Evolutionary conservation across 2,797 vertebrate species (phyloP), one percentile per base, ranked within the genome.

Genomic region (Eurystomus glaucurus): DNA sequence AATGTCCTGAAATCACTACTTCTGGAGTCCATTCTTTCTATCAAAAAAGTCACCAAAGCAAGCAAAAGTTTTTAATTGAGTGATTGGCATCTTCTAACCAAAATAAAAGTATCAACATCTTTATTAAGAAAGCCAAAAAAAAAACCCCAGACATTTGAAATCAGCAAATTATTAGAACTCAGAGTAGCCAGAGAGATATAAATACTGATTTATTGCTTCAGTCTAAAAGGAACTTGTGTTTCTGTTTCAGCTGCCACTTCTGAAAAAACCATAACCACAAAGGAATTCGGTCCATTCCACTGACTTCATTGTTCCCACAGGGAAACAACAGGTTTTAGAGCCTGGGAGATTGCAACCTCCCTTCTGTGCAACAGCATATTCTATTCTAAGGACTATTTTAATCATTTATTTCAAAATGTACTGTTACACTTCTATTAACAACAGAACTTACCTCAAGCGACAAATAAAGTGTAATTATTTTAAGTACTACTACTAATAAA

Each of bases 1-100:
- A 99, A 98, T 99, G 99, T 82, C 99, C 99, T 8, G 99, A 99
- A 97, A 99, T 98, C 52, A 99, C 98, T 82, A 99, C 98, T 69
- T 98, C 98, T 41, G 99, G 99, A 93, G 97, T 98, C 99, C 99
- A 99, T 50, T 98, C 98, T 75, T 98, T 98, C 99, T 99, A 90
- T 93, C 10, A 71, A 66, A 83, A 85, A 35, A 92, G 37, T 33
- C 65, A 72, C 22, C 11, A 82, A 87, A 89, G 33, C n/a, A 54
- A 85, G 19, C 13, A 91, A 79, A 19, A 51, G 14, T 70, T 91
- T 93, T 90, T 21, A 92, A 29, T 18, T 84, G 37, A 86, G 8
- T 23, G 15, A 83, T 2, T n/a, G 23, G 8, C 23, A 58, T 51
- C 78, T 25, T 81, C 25, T n/a, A 93, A 74, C 9, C 18, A 86